Conservation (phyloP, 2,113 vertebrate species). For the Bos taurus region ARS-UCD2.0 NC_037347.1:29816501-29817000, state of each 20-base stretch:
- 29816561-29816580: neutral
- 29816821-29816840: neutral
- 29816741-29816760: neutral
- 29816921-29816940: neutral
- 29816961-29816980: neutral
- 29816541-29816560: neutral
- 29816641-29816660: neutral
- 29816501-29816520: neutral
- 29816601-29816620: neutral
- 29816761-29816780: neutral
- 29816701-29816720: neutral
- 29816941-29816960: neutral
- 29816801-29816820: conserved; percentile 2
- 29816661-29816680: neutral
- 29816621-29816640: neutral
- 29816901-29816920: neutral
- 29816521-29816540: neutral
- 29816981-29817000: neutral
- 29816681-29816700: neutral
- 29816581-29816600: neutral
- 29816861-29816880: neutral
- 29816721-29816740: neutral
- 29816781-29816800: neutral
- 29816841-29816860: neutral
- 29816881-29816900: neutral